Percentiles rank a stretch among this genome's conserved stretches.
Conservation (phyloP, 2,888 invertebrate genomes). For the Invenusta paracnida region DNA sequence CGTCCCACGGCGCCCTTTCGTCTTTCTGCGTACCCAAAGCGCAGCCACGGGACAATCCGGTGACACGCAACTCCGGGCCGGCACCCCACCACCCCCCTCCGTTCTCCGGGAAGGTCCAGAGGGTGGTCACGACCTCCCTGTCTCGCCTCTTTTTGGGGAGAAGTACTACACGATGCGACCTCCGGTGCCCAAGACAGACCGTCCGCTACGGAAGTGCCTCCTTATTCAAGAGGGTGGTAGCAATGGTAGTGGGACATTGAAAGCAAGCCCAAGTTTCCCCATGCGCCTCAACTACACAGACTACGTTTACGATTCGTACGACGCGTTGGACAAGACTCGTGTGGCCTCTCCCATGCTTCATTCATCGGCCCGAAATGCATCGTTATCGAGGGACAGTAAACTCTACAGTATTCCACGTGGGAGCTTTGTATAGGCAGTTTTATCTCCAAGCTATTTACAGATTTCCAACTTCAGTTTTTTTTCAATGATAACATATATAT, state of each 20-base stretch:
- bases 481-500: no score
- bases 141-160: neutral
- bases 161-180: neutral
- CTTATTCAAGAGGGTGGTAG: neutral
- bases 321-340: neutral
- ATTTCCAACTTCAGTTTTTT: no score
- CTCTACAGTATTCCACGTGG: neutral
- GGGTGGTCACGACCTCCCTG: neutral
- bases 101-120: neutral
- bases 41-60: neutral
- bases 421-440: slow-evolving; percentile 1
- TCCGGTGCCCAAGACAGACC: neutral
- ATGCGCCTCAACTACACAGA: neutral
- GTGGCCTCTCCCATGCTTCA: neutral
- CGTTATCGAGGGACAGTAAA: neutral
- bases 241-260: neutral
- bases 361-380: neutral
- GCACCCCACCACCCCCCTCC: neutral
- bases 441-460: no score
- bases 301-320: neutral
- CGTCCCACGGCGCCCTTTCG: neutral
- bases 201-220: neutral
- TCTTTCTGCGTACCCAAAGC: neutral
- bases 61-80: neutral
- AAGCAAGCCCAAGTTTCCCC: neutral